Evolutionary conservation across 2,113 vertebrate genomes (phyloP).

Genomic region (Bostrychus sinensis): DNA sequence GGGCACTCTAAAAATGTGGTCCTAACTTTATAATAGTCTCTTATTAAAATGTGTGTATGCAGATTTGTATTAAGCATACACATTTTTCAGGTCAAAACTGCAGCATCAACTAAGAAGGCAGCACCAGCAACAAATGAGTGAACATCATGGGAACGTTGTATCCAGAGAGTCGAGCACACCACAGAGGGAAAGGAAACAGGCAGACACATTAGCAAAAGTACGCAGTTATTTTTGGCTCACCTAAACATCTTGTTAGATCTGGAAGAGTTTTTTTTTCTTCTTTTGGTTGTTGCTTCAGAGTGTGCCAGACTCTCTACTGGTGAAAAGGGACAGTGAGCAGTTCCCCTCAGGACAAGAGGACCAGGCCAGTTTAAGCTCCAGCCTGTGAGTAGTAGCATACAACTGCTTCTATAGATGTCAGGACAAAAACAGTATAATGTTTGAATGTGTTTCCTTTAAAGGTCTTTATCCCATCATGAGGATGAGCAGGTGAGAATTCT

Average conservation of each 20-base stretch:
- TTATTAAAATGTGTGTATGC: too few relatives aligned
- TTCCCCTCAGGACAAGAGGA: conserved; percentile 62
- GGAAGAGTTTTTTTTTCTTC: neutral
- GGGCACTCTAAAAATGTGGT: too few relatives aligned
- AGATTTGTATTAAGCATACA: neutral
- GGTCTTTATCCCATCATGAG: conserved; percentile 72
- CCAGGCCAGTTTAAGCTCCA: conserved; percentile 70
- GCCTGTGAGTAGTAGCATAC: conserved; percentile 60
- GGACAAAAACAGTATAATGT: neutral
- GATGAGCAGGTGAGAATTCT: conserved; percentile 69
- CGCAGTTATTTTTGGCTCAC: neutral
- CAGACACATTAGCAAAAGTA: conserved; percentile 23
- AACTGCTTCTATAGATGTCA: neutral
- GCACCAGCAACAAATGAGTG: conserved; percentile 75
- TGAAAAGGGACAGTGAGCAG: conserved; percentile 75
- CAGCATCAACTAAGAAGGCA: conserved; percentile 86
- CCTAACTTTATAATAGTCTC: too few relatives aligned
- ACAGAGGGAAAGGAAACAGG: conserved; percentile 40
- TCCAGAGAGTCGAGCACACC: conserved; percentile 45
- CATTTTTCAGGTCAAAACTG: conserved; percentile 78
- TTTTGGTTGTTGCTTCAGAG: conserved; percentile 1
- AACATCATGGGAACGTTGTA: conserved; percentile 38
- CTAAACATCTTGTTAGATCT: neutral
- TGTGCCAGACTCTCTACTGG: conserved; percentile 56
- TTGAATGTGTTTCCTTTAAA: conserved; percentile 19